phyloP scores from a whole-genome alignment of 2,113 vertebrate genomes.

The Oncorhynchus kisutch region DNA sequence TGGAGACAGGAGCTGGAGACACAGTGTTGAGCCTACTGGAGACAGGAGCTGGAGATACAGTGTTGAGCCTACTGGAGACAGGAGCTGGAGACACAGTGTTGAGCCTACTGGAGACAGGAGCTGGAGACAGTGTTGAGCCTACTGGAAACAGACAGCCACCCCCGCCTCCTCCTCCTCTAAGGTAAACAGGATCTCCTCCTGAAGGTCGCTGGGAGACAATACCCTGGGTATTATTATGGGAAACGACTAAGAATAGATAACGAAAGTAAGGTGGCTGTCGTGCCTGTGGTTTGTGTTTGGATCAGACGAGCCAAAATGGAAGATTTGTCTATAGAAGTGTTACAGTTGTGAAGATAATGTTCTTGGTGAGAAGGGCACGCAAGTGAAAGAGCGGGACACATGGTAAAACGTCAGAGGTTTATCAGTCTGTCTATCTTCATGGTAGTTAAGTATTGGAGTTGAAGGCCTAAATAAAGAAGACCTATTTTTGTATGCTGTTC shows the following conservation, averaged over 20 bases:
- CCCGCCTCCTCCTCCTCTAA: slow-evolving; percentile 44
- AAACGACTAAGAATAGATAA: slow-evolving; percentile 78
- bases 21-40: slow-evolving; percentile 47
- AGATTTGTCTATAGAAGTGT: slow-evolving; percentile 42
- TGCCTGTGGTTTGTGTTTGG: slow-evolving; percentile 62
- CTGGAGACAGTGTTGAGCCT: background rate
- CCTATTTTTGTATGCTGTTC: no score
- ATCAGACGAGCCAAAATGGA: slow-evolving; percentile 66
- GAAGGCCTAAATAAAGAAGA: no score
- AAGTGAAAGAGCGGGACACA: slow-evolving; percentile 28
- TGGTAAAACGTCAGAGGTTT: no score
- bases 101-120: no score
- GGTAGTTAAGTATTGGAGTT: no score
- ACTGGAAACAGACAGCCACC: slow-evolving; percentile 60
- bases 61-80: slow-evolving; percentile 59
- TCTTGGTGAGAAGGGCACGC: slow-evolving; percentile 49
- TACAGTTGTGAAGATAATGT: slow-evolving; percentile 48
- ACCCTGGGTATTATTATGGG: slow-evolving; percentile 76
- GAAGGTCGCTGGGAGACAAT: slow-evolving; percentile 76
- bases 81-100: slow-evolving; percentile 19
- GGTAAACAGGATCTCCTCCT: slow-evolving; percentile 78
- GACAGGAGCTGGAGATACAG: slow-evolving; percentile 36
- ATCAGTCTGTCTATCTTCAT: no score
- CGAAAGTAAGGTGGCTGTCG: slow-evolving; percentile 67
- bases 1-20: slow-evolving; percentile 18